These are phyloP conservation scores for Dasypogon diadema DNA, from an alignment of 2,888 invertebrate genomes.

Conservation along the genomic window DNA sequence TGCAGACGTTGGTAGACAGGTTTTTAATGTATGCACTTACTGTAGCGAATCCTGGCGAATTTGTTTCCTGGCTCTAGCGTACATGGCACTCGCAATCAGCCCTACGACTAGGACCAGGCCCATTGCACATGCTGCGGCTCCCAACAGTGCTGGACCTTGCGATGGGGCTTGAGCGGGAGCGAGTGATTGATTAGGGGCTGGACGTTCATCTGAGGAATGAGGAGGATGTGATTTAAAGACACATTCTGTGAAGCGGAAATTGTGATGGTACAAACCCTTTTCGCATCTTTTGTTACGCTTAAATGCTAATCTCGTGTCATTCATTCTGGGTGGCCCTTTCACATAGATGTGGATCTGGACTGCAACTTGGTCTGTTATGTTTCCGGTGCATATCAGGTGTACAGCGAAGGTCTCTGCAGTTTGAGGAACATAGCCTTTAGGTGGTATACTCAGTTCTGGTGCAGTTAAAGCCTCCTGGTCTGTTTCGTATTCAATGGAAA, in stretches of 20 bases:
- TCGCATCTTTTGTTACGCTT: conserved; percentile 89
- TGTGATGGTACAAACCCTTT: conserved; percentile 72
- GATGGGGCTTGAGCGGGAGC: conserved; percentile 75
- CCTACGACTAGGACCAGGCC: conserved; percentile 68
- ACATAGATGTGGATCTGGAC: conserved; percentile 86
- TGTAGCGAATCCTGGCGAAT: conserved; percentile 67
- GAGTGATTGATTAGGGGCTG: conserved; percentile 79
- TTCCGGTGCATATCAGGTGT: conserved; percentile 85
- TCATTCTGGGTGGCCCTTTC: conserved; percentile 78
- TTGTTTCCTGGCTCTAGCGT: conserved; percentile 67
- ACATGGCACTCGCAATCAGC: conserved; percentile 68
- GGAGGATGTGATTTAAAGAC: conserved; percentile 21
- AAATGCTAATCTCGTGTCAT: conserved; percentile 81
- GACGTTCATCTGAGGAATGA: conserved; percentile 66
- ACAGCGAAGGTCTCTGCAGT: conserved; percentile 83
- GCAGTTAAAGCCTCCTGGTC: conserved; percentile 81
- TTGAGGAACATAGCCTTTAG: conserved; percentile 82
- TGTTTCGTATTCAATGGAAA: conserved; percentile 79
- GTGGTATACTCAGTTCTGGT: conserved; percentile 86
- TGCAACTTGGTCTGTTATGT: conserved; percentile 83
- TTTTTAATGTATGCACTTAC: conserved; percentile 62
- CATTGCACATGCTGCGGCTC: conserved; percentile 86
- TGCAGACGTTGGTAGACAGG: conserved; percentile 30
- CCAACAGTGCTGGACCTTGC: conserved; percentile 79
- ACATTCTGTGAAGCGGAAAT: conserved; percentile 31